These are phyloP conservation scores for Stenichneumon culpator DNA, from an alignment of 2,888 invertebrate species.

Conservation along the genomic window DNA sequence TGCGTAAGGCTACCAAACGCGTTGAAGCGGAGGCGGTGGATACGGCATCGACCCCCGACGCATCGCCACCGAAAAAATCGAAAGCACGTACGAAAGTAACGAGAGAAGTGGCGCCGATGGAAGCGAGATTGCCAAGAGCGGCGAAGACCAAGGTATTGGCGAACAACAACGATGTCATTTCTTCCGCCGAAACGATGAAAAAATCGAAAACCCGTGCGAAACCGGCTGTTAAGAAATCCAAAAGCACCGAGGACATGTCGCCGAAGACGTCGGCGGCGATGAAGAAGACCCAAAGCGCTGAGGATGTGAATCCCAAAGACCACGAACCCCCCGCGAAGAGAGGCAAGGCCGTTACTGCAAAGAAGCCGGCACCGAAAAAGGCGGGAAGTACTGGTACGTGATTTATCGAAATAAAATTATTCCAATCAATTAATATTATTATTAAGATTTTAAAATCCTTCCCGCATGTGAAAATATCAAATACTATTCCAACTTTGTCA, in stretches of 20 bases:
- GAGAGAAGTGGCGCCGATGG: constrained; percentile 8
- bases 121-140: constrained; percentile 62
- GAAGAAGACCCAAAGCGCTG: constrained; percentile 50
- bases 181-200: constrained; percentile 39
- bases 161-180: constrained; percentile 21
- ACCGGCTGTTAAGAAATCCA: constrained; percentile 24
- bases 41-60: constrained; percentile 62
- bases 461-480: not conserved
- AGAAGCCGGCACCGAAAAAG: constrained; percentile 66
- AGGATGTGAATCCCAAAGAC: constrained; percentile 15
- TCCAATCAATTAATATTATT: constrained; percentile 40
- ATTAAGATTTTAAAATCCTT: not conserved
- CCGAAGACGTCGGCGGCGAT: not conserved
- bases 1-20: constrained; percentile 72
- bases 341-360: constrained; percentile 33
- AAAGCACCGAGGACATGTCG: constrained; percentile 38
- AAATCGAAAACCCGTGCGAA: constrained; percentile 26
- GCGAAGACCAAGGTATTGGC: constrained; percentile 67
- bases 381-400: constrained; percentile 62
- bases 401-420: constrained; percentile 21
- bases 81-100: constrained; percentile 46
- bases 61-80: constrained; percentile 71
- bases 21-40: constrained; percentile 65
- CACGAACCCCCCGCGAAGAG: constrained; percentile 28
- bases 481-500: not conserved